Evolutionary conservation across 2,888 invertebrate genomes (phyloP).

Genomic region (Amphiduros pacificus): DNA sequence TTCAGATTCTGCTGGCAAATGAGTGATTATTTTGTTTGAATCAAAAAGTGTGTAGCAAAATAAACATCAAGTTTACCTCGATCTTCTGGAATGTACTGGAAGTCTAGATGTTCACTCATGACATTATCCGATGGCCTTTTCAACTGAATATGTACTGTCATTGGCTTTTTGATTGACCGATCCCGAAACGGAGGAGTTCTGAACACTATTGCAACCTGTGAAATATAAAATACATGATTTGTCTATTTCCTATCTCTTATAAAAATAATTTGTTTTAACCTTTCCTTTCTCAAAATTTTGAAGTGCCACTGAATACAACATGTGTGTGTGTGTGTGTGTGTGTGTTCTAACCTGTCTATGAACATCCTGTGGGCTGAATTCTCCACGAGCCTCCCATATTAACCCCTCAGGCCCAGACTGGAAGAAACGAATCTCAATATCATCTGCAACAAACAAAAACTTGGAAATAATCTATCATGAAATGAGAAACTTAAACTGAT

Average conservation of each 20-base stretch:
- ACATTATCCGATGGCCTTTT: conserved; percentile 31
- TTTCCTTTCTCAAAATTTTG: background rate
- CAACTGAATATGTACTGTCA: conserved; percentile 30
- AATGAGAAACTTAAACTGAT: background rate
- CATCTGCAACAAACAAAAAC: conserved; percentile 66
- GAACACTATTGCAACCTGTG: conserved; percentile 35
- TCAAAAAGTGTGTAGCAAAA: too few relatives aligned
- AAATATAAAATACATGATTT: background rate
- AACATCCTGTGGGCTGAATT: conserved; percentile 82
- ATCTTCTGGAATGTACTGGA: conserved; percentile 33
- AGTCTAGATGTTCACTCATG: conserved; percentile 31
- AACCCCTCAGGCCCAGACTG: conserved; percentile 74
- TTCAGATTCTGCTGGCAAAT: too few relatives aligned
- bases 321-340: too few relatives aligned
- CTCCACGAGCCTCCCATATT: conserved; percentile 83
- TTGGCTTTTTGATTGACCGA: conserved; percentile 23
- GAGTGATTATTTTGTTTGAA: too few relatives aligned
- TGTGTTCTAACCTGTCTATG: conserved; percentile 78
- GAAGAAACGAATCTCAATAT: conserved; percentile 86
- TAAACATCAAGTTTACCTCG: too few relatives aligned
- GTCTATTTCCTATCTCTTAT: background rate
- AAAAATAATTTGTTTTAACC: too few relatives aligned
- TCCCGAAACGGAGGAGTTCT: conserved; percentile 66
- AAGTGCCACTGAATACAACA: background rate
- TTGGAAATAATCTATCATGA: background rate